Base-by-base conservation (phyloP, 2,797 vertebrate species). In the Hapalemur alaotrensis region DNA sequence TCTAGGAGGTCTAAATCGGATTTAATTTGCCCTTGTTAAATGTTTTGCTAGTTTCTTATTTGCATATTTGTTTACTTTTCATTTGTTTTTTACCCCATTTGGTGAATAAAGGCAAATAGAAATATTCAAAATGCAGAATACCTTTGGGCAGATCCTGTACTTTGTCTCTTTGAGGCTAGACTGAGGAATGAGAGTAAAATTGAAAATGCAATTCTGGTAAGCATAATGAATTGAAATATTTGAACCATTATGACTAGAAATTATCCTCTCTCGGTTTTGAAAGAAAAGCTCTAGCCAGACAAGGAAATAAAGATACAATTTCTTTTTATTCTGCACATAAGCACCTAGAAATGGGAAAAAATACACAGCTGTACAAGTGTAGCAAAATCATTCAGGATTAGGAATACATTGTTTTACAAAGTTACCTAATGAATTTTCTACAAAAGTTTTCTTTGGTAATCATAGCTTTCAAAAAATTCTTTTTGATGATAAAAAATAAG, bases 91-190 rank as follows among this genome's bases (percentile, higher is more conserved):
- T 54, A 18, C 8, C 2, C 6, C 18, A 15, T 30, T 7, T 76
- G 43, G 2, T 82, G 85, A 95, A 87, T 46, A 52, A 52, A 82
- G 17, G 61, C 35, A 95, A 92, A 95, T n/a, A 9, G n/a, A 93
- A 95, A 65, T 89, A 63, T 43, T 84, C 46, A 73, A 87, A 46
- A 86, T 1, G 1, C 23, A 95, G 52, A 90, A 61, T 13, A 70
- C 25, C 22, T 93, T 20, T 13, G 48, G 80, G 61, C 84, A 92
- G 54, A 95, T n/a, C 43, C n/a, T 9, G 4, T 81, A 41, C 4
- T 7, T 52, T 63, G 7, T 0, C 3, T 75, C 65, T 61, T n/a
- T 35, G 15, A 25, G 15, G 18, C 46, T 78, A 95, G 20, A 92
- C 32, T 89, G 38, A 88, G 52, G n/a, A 93, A 80, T 78, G 30